These are phyloP conservation scores for Scortum barcoo DNA, from an alignment of 2,113 vertebrate species.

Conservation along the genomic window DNA sequence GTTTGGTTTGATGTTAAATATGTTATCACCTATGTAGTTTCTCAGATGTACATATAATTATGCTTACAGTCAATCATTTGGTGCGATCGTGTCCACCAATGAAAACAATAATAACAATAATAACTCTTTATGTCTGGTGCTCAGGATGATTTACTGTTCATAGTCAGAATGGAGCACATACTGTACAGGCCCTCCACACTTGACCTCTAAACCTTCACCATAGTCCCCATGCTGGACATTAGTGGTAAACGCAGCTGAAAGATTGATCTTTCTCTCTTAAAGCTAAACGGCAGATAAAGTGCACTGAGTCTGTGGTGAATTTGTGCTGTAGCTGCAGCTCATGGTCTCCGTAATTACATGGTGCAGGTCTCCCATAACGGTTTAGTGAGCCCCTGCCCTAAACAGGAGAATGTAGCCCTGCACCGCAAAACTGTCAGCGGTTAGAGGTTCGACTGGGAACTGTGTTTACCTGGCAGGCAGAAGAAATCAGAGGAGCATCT, in stretches of 20 bases:
- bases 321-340: conserved; percentile 82
- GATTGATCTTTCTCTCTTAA: conserved; percentile 64
- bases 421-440: conserved; percentile 69
- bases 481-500: conserved; percentile 31
- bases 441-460: conserved; percentile 49
- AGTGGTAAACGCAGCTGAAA: conserved; percentile 59
- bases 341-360: conserved; percentile 79
- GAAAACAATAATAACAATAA: conserved; percentile 35
- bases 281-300: conserved; percentile 70
- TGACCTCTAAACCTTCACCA: conserved; percentile 39
- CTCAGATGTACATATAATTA: conserved; percentile 17
- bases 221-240: conserved; percentile 49
- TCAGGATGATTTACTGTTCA: conserved; percentile 28
- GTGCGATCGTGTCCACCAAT: not conserved
- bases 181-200: conserved; percentile 25
- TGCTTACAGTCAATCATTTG: not conserved
- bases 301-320: conserved; percentile 72
- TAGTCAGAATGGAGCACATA: conserved; percentile 13
- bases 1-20: conserved; percentile 43
- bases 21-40: conserved; percentile 8
- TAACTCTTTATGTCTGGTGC: conserved; percentile 18
- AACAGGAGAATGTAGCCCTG: conserved; percentile 70
- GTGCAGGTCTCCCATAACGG: conserved; percentile 71
- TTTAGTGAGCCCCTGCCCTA: conserved; percentile 65
- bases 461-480: conserved; percentile 72